Percentiles rank a stretch among this genome's conserved stretches.
These are phyloP conservation scores for Drosophila mayri DNA, from an alignment of 1,140 invertebrate species.

Conservation along the genomic window DNA sequence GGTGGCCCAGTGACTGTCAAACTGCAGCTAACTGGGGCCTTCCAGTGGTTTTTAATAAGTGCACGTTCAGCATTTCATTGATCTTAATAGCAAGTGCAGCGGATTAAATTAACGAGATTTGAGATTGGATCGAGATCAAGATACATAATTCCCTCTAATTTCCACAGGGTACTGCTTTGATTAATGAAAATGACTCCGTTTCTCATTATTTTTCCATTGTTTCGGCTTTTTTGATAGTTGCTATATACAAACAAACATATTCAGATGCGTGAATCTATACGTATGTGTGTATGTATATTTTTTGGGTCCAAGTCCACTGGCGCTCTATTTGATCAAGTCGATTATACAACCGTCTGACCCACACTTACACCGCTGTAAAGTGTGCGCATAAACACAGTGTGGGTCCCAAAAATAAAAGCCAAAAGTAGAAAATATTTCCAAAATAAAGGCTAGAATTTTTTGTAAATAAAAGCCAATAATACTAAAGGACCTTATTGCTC, in stretches of 20 bases:
- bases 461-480: not conserved
- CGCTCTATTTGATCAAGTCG: conserved; percentile 51
- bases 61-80: not conserved
- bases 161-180: not conserved
- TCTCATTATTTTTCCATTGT: conserved; percentile 13
- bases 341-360: conserved; percentile 43
- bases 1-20: conserved; percentile 6
- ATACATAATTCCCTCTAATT: conserved; percentile 15
- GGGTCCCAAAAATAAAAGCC: conserved; percentile 1
- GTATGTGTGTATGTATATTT: not conserved
- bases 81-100: conserved; percentile 6
- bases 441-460: not conserved
- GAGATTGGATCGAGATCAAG: not conserved
- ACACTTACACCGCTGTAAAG: conserved; percentile 16
- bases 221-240: conserved; percentile 3
- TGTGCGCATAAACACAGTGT: conserved; percentile 8
- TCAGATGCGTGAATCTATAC: not conserved
- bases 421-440: not conserved
- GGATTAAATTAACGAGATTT: conserved; percentile 4
- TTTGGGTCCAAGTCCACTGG: conserved; percentile 40
- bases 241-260: not conserved
- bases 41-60: not conserved
- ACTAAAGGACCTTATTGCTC: too few relatives aligned
- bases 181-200: conserved; percentile 4
- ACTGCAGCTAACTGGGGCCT: not conserved